phyloP scores from a whole-genome alignment of 2,113 vertebrate species.

The Uria lomvia region DNA sequence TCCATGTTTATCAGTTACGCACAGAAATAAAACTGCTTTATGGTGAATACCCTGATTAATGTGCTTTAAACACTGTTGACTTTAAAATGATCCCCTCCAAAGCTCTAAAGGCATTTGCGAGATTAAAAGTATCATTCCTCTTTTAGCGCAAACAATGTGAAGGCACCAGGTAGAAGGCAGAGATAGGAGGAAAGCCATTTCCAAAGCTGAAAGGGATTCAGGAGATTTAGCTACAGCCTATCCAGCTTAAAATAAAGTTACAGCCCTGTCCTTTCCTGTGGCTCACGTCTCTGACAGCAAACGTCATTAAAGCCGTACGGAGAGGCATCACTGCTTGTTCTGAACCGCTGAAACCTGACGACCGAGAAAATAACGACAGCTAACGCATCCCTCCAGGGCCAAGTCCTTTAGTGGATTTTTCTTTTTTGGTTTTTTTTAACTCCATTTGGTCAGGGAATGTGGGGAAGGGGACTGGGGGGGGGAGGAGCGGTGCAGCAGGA shows the following conservation, averaged over 20 bases:
- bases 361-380: constrained; percentile 22
- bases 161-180: constrained; percentile 34
- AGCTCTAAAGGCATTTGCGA: constrained; percentile 15
- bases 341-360: constrained; percentile 38
- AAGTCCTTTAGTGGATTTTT: not conserved
- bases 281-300: constrained; percentile 25
- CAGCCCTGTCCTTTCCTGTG: constrained; percentile 14
- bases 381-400: not conserved
- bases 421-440: not conserved
- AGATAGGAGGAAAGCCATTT: constrained; percentile 48
- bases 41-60: constrained; percentile 22
- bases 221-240: constrained; percentile 52
- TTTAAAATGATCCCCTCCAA: constrained; percentile 45
- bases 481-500: not conserved
- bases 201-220: constrained; percentile 41
- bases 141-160: constrained; percentile 25
- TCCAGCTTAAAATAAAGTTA: constrained; percentile 63
- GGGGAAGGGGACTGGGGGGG: not conserved
- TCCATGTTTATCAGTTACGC: not conserved
- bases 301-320: constrained; percentile 41
- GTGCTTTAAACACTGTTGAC: constrained; percentile 35
- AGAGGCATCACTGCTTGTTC: constrained; percentile 4
- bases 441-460: not conserved
- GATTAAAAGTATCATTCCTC: constrained; percentile 53
- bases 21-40: constrained; percentile 18